Evolutionary conservation across 2,113 vertebrate genomes (phyloP), one percentile per base, ranked within the genome.

Genomic region (Dissostichus mawsoni): DNA sequence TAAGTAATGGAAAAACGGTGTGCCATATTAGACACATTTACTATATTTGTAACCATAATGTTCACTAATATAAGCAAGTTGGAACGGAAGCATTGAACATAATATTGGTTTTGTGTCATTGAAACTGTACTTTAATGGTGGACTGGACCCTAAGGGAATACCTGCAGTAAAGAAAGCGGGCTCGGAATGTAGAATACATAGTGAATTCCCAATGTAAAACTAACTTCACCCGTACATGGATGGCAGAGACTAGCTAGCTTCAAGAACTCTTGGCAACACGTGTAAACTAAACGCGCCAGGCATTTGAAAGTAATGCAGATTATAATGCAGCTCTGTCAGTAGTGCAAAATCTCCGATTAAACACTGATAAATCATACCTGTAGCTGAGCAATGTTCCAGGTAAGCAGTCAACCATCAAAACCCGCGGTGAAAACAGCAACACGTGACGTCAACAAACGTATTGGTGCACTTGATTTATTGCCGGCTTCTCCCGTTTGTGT

Each of bases 391-490:
- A 25, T 2, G 11, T 1, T 9, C 23, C 20, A 13, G 20, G 13
- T 16, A 2, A 33, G 1, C 2, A 0, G 3, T 44, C 57, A 56
- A 8, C n/a, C 67, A 13, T 68, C 17, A 67, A 23, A 68, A 13
- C 69, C 59, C 78, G 82, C 78, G 17, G 70, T 23, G 57, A 78
- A 50, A 14, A 5, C 47, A 9, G 5, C 33, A n/a, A 7, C 76
- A 70, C 29, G 64, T 85, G 85, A 86, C n/a, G 33, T 18, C 48
- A 62, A 56, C 57, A 56, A 23, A 20, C 0, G 3, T 45, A 4
- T 10, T 0, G 20, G 58, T 0, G 68, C 74, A 10, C 17, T 90
- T 55, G 63, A 69, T 85, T 85, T 61, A 52, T 0, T 3, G 50
- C n/a, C 53, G 1, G 50, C 51, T 41, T 1, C 53, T 78, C 0